Evolutionary conservation across 1,140 invertebrate species (phyloP).

Genomic region (Schlechtendalia chinensis): DNA sequence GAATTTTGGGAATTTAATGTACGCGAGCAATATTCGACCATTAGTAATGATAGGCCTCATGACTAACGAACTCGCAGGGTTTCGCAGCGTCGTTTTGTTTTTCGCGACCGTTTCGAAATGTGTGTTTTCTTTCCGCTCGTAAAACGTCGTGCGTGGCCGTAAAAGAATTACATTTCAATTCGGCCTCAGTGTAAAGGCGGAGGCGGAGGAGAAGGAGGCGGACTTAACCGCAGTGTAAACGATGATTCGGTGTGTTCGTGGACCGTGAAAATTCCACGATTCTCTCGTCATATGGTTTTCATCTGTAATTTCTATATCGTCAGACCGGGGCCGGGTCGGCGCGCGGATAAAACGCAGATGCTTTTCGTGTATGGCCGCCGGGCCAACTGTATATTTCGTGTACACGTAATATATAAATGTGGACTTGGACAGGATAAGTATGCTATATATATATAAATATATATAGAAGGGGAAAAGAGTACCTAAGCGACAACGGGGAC

Average conservation of each 20-base stretch:
- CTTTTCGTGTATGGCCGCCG: neutral
- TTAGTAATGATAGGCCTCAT: neutral
- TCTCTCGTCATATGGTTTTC: slow-evolving; percentile 42
- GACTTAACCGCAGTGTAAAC: neutral
- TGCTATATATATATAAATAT: no score
- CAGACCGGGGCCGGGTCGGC: neutral
- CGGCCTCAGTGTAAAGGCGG: neutral
- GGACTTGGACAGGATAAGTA: no score
- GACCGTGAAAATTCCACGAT: slow-evolving; percentile 43
- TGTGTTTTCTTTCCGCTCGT: slow-evolving; percentile 7
- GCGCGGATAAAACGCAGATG: slow-evolving; percentile 29
- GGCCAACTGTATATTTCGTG: neutral
- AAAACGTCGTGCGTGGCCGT: slow-evolving; percentile 6
- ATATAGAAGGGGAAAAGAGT: neutral
- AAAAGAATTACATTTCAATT: slow-evolving; percentile 38
- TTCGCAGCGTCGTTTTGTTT: slow-evolving; percentile 20
- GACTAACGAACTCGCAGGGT: neutral
- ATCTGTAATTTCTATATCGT: slow-evolving; percentile 30
- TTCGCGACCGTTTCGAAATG: neutral
- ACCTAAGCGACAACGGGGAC: neutral
- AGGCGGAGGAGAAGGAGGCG: no score
- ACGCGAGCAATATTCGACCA: neutral
- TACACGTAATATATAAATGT: neutral
- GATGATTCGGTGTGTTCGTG: slow-evolving; percentile 34
- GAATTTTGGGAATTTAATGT: no score